A percentile compares a stretch with the other conserved stretches of the same genome.
phyloP scores from a whole-genome alignment of 1,140 invertebrate species.

The Psilanteris sp. region DNA sequence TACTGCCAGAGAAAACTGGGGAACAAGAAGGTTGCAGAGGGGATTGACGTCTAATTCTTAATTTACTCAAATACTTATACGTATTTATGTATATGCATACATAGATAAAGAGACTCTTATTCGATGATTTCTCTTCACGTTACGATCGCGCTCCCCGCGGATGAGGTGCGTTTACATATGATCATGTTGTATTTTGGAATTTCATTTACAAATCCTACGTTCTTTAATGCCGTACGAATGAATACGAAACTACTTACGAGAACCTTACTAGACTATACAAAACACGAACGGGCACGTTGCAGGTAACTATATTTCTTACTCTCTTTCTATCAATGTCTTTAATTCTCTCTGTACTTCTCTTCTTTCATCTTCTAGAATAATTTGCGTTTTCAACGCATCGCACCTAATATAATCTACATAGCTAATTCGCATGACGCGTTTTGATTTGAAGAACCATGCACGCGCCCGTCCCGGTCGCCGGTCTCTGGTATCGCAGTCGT shows the following conservation, averaged over 20 bases:
- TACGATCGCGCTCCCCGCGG: slow-evolving; percentile 63
- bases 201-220: slow-evolving; percentile 72
- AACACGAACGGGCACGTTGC: slow-evolving; percentile 65
- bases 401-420: slow-evolving; percentile 45
- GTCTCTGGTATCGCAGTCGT: slow-evolving; percentile 55
- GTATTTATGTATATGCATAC: slow-evolving; percentile 74
- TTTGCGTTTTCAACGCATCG: slow-evolving; percentile 36
- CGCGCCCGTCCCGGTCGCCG: slow-evolving; percentile 57
- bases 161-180: too few relatives aligned
- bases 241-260: slow-evolving; percentile 75
- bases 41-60: slow-evolving; percentile 71
- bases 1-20: too few relatives aligned
- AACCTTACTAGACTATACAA: slow-evolving; percentile 71
- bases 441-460: slow-evolving; percentile 43
- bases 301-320: slow-evolving; percentile 24
- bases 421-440: slow-evolving; percentile 42
- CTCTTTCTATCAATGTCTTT: background rate
- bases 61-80: slow-evolving; percentile 75
- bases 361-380: slow-evolving; percentile 22
- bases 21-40: too few relatives aligned
- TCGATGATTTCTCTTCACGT: slow-evolving; percentile 41
- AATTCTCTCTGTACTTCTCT: background rate
- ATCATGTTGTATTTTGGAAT: too few relatives aligned
- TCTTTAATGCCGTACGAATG: slow-evolving; percentile 68
- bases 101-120: slow-evolving; percentile 62